Evolutionary conservation across 2,888 invertebrate species (phyloP).

Genomic region (Pyrochroa serraticornis): DNA sequence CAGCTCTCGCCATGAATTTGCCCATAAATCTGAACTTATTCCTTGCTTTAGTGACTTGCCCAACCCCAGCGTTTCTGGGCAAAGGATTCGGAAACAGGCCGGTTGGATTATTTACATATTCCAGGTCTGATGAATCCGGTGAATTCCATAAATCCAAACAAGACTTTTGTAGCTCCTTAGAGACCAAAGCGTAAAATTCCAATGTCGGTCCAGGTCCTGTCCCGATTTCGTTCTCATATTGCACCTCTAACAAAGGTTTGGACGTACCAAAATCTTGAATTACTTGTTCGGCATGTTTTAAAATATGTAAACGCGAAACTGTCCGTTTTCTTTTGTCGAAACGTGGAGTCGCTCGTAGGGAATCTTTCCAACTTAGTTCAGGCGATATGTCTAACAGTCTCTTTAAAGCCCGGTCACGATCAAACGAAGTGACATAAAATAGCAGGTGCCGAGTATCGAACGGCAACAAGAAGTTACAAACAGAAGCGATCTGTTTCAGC

Average conservation of each 20-base stretch:
- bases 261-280: conserved; percentile 83
- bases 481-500: conserved; percentile 65
- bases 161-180: conserved; percentile 86
- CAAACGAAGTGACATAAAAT: conserved; percentile 97
- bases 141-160: conserved; percentile 94
- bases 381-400: conserved; percentile 92
- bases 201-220: conserved; percentile 99
- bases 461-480: conserved; percentile 93
- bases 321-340: conserved; percentile 91
- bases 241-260: conserved; percentile 88
- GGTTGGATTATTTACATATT: conserved; percentile 79
- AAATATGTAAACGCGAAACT: conserved; percentile 86
- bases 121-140: conserved; percentile 58
- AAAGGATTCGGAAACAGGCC: conserved; percentile 93
- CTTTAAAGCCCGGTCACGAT: conserved; percentile 95
- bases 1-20: conserved; percentile 98
- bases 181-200: conserved; percentile 98
- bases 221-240: conserved; percentile 83
- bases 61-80: conserved; percentile 83
- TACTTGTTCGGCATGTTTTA: conserved; percentile 90
- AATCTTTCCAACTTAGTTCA: conserved; percentile 78
- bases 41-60: conserved; percentile 82
- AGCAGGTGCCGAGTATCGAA: conserved; percentile 96
- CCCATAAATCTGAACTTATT: conserved; percentile 96
- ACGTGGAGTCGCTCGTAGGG: conserved; percentile 88